Evolutionary conservation across 2,888 invertebrate genomes (phyloP), one percentile per base, ranked within the genome.

Genomic region (Chaetoderma sp.): DNA sequence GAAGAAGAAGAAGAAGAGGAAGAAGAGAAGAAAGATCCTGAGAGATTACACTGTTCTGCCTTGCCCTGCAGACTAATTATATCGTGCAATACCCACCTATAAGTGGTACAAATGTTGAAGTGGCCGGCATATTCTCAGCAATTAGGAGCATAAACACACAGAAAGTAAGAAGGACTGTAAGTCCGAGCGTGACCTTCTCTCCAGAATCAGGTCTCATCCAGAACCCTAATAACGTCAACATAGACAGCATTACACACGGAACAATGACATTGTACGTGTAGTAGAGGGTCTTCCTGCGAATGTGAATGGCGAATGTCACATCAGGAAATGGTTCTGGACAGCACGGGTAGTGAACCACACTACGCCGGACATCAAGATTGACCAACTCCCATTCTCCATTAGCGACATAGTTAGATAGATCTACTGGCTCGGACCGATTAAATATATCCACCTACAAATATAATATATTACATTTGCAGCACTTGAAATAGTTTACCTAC

Each of bases 231-330:
- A 87, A 78, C 30, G 87, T 85, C 50, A 87, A 78, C 8, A 83
- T 74, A 1, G 87, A 87, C 68, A 87, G 78, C 79, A 87, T 87
- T 4, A 86, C 80, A 42, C 87, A 87, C 6, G 87, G 87, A 42
- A 86, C 82, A 63, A 87, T 84, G 60, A 87, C 80, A 72, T 87
- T 87, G 67, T 81, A 80, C 18, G 79, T 79, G 72, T 83, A 82
- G 68, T 83, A 83, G 27, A 83, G 73, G 0, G 83, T 88, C 75
- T 88, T 86, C 10, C 89, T 77, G 5, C 89, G 84, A 54, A 89
- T 88, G 66, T 87, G 87, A 39, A 90, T 81, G 54, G 85, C 86
- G 71, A 90, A 88, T 16, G 88, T 89, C 36, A 85, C 83, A 68
- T 85, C 85, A 25, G 83, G 83, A 66, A 83, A 85, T 0, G 84